Percentiles rank a stretch among this genome's conserved stretches.
These are phyloP conservation scores for Scaptomyza parva DNA, from an alignment of 2,888 invertebrate genomes.

Conservation along the genomic window DNA sequence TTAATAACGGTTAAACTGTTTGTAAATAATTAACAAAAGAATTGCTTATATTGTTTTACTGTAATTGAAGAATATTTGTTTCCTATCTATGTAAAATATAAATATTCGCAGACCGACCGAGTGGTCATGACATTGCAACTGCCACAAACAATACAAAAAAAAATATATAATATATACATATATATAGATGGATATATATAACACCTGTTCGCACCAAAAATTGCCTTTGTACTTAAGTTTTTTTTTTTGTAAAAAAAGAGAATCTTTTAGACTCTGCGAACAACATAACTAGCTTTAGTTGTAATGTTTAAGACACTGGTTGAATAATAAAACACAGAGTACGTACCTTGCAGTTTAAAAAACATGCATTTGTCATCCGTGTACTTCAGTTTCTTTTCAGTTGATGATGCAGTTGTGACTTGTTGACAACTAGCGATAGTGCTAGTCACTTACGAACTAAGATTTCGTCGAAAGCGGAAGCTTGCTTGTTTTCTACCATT, in stretches of 20 bases:
- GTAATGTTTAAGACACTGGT: conserved; percentile 49
- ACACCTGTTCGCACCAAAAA: conserved; percentile 29
- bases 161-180: background rate
- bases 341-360: conserved; percentile 44
- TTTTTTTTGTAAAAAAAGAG: conserved; percentile 10
- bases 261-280: conserved; percentile 16
- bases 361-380: background rate
- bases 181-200: background rate
- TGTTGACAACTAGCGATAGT: background rate
- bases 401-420: background rate
- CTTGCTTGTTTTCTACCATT: too few species aligned
- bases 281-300: conserved; percentile 56
- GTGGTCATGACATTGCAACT: conserved; percentile 38
- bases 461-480: too few species aligned
- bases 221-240: conserved; percentile 47
- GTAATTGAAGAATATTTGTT: conserved; percentile 2
- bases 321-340: conserved; percentile 51
- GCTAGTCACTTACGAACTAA: too few species aligned
- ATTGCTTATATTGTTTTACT: conserved; percentile 11
- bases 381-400: background rate
- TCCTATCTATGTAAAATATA: conserved; percentile 8
- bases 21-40: conserved; percentile 35
- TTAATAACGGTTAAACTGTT: conserved; percentile 51
- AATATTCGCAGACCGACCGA: background rate
- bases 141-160: conserved; percentile 28